A percentile compares a stretch with the other conserved stretches of the same genome.
Evolutionary conservation across 2,113 vertebrate genomes (phyloP).

Genomic region (Neogale vison): DNA sequence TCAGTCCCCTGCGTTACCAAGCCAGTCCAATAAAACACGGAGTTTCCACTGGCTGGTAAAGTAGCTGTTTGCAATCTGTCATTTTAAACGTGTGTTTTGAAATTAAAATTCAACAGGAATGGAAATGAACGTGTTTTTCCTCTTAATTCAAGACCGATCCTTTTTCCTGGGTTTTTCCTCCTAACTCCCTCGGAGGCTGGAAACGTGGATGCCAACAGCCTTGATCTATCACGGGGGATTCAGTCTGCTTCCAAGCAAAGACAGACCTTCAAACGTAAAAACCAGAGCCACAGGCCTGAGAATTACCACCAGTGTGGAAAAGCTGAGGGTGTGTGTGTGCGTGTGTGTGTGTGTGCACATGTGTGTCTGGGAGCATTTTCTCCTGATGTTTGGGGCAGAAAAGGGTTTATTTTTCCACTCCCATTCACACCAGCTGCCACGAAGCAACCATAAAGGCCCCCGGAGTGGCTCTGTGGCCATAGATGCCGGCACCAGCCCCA

Average conservation of each 20-base stretch:
- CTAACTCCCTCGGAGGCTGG: neutral
- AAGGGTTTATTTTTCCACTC: conserved; percentile 81
- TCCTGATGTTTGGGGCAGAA: conserved; percentile 77
- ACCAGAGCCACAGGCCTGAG: neutral
- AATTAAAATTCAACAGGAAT: neutral
- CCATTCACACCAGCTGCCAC: conserved; percentile 85
- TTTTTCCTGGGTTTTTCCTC: neutral
- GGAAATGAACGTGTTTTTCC: neutral
- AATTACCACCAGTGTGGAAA: conserved; percentile 25
- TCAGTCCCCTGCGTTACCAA: neutral
- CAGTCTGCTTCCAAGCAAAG: neutral
- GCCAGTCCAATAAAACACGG: neutral
- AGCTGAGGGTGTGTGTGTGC: conserved; percentile 42
- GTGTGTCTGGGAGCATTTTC: conserved; percentile 65
- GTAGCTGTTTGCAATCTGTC: neutral
- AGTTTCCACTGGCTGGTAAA: neutral
- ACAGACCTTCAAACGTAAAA: conserved; percentile 58
- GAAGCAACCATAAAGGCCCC: conserved; percentile 82
- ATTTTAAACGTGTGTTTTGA: neutral
- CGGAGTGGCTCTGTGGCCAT: conserved; percentile 80
- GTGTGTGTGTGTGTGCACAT: conserved; percentile 16
- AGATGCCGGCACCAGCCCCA: conserved; percentile 84
- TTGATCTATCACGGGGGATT: neutral
- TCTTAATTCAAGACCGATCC: neutral
- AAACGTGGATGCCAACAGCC: conserved; percentile 38